phyloP scores from a whole-genome alignment of 2,113 vertebrate genomes.

The Synchiropus splendidus region DNA sequence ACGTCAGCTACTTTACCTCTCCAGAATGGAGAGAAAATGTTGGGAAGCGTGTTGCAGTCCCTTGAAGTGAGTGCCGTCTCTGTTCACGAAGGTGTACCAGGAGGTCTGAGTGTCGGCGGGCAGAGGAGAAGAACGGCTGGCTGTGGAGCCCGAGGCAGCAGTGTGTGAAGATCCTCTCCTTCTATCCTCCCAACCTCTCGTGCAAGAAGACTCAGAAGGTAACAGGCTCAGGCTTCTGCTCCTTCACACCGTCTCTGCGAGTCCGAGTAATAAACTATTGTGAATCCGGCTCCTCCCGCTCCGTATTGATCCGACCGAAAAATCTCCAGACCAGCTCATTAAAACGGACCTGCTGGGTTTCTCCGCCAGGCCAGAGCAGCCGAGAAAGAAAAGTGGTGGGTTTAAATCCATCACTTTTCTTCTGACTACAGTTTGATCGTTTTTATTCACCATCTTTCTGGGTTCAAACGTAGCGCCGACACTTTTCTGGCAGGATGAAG shows the following conservation, averaged over 20 bases:
- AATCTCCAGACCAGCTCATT: conserved; percentile 39
- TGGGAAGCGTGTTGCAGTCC: too few species aligned
- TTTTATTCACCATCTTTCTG: too few species aligned
- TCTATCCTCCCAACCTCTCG: conserved; percentile 81
- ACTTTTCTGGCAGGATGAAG: too few species aligned
- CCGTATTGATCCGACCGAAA: conserved; percentile 43
- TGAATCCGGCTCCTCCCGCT: conserved; percentile 21
- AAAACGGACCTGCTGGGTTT: conserved; percentile 27
- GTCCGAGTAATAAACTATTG: conserved; percentile 23
- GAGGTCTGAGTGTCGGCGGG: conserved; percentile 74
- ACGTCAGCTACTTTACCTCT: too few species aligned
- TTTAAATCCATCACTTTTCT: too few species aligned
- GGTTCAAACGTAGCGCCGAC: too few species aligned
- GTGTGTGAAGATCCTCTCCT: conserved; percentile 75
- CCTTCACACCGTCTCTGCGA: conserved; percentile 16
- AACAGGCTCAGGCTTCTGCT: conserved; percentile 1
- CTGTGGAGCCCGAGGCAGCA: conserved; percentile 78
- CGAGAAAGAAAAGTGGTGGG: too few species aligned
- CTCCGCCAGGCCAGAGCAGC: too few species aligned
- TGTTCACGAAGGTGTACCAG: conserved; percentile 74
- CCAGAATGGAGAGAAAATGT: too few species aligned
- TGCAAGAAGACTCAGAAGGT: conserved; percentile 67
- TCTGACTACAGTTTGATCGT: too few species aligned
- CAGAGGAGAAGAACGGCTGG: conserved; percentile 79
- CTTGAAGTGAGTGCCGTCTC: conserved; percentile 23